Evolutionary conservation across 2,888 invertebrate genomes (phyloP).

Genomic region (Trichacis sp.): DNA sequence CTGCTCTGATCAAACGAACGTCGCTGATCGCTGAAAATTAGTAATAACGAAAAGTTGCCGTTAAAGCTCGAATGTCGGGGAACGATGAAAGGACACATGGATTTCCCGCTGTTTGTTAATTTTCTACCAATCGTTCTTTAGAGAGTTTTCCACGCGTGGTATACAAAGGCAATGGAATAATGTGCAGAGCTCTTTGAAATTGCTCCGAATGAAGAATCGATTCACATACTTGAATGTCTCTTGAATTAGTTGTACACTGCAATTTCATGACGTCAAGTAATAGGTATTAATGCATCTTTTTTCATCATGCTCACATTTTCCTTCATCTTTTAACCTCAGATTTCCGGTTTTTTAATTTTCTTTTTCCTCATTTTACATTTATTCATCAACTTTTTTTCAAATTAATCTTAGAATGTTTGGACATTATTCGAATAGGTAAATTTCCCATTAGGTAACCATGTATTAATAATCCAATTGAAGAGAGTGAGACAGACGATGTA

Average conservation of each 20-base stretch:
- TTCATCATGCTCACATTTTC: too few relatives aligned
- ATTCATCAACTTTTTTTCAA: too few relatives aligned
- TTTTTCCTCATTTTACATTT: too few relatives aligned
- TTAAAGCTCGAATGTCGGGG: slow-evolving; percentile 33
- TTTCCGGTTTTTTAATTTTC: too few relatives aligned
- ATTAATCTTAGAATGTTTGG: too few relatives aligned
- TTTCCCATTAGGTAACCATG: too few relatives aligned
- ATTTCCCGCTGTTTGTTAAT: slow-evolving; percentile 7
- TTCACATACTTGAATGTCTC: neutral
- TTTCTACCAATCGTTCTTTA: neutral
- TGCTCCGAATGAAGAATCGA: neutral
- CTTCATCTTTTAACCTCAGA: too few relatives aligned
- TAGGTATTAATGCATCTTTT: too few relatives aligned
- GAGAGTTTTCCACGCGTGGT: neutral
- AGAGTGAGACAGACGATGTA: too few relatives aligned
- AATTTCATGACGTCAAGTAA: slow-evolving; percentile 5
- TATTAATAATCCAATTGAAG: too few relatives aligned
- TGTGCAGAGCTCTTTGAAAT: neutral
- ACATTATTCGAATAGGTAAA: too few relatives aligned
- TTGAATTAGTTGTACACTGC: slow-evolving; percentile 1
- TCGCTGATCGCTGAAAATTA: slow-evolving; percentile 39
- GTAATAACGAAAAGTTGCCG: slow-evolving; percentile 42
- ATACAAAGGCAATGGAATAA: neutral
- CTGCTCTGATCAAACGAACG: slow-evolving; percentile 44
- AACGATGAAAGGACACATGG: slow-evolving; percentile 34